Evolutionary conservation across 1,140 invertebrate species (phyloP).

Genomic region (Pemphigus obesinymphae): DNA sequence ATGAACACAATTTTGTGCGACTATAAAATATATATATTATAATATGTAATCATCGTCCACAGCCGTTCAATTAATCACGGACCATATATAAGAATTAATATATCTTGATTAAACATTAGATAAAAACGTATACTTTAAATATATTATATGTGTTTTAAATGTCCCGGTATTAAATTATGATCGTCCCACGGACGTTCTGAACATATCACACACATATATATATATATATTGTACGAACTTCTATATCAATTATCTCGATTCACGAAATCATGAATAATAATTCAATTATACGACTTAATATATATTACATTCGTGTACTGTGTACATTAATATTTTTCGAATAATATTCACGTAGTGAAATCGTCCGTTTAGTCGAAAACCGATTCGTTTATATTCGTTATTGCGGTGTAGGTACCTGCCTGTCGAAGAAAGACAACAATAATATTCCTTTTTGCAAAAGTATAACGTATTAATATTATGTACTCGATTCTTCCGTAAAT

Average conservation of each 20-base stretch:
- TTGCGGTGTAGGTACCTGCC: no score
- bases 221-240: no score
- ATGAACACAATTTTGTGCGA: background rate
- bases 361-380: no score
- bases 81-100: background rate
- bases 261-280: conserved; percentile 17
- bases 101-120: conserved; percentile 11
- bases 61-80: conserved; percentile 10
- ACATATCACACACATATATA: no score
- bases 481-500: no score
- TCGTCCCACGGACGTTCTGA: background rate
- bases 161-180: background rate
- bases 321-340: no score
- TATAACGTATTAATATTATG: no score
- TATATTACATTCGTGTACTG: no score
- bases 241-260: conserved; percentile 8
- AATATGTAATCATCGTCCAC: background rate
- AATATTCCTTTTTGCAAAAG: no score
- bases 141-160: background rate
- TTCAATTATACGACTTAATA: background rate
- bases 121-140: conserved; percentile 3
- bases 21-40: background rate
- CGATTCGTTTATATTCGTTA: no score
- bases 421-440: no score
- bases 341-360: no score